phyloP scores from a whole-genome alignment of 2,888 invertebrate genomes.

The Mongoloraphidia duomilia region DNA sequence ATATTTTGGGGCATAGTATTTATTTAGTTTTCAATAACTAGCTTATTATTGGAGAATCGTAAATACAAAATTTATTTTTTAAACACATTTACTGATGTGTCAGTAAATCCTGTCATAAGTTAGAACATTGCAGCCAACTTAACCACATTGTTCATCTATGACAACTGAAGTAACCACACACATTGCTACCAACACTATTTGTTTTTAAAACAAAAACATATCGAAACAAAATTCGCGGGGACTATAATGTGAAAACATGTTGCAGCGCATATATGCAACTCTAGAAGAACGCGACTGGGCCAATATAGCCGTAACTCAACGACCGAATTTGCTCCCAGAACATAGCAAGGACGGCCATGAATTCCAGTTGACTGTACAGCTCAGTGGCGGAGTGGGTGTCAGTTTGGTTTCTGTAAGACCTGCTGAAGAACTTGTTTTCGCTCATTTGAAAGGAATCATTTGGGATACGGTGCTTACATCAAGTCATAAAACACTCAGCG shows the following conservation, averaged over 20 bases:
- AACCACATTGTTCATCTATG: too few species aligned
- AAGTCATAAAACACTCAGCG: slow-evolving; percentile 43
- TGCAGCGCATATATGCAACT: slow-evolving; percentile 31
- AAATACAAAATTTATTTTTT: too few species aligned
- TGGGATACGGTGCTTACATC: slow-evolving; percentile 44
- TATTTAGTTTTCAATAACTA: not conserved
- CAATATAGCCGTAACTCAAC: slow-evolving; percentile 32
- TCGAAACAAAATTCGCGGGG: too few species aligned
- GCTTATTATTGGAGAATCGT: too few species aligned
- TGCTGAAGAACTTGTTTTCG: slow-evolving; percentile 69
- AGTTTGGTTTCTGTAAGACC: slow-evolving; percentile 63
- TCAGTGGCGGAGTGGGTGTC: slow-evolving; percentile 53
- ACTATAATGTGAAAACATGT: not conserved
- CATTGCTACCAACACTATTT: too few species aligned
- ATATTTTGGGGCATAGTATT: too few species aligned
- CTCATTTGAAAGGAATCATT: slow-evolving; percentile 48
- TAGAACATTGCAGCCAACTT: too few species aligned
- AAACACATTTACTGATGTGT: too few species aligned
- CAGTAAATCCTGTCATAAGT: too few species aligned
- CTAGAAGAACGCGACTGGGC: slow-evolving; percentile 39
- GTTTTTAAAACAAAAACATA: too few species aligned
- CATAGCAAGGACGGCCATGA: slow-evolving; percentile 26
- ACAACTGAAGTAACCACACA: too few species aligned
- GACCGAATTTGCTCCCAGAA: slow-evolving; percentile 25
- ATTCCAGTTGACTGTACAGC: slow-evolving; percentile 44